Percentiles rank a stretch among this genome's conserved stretches.
Conservation (phyloP, 2,113 vertebrate species). For the Ageneiosus marmoratus region DNA sequence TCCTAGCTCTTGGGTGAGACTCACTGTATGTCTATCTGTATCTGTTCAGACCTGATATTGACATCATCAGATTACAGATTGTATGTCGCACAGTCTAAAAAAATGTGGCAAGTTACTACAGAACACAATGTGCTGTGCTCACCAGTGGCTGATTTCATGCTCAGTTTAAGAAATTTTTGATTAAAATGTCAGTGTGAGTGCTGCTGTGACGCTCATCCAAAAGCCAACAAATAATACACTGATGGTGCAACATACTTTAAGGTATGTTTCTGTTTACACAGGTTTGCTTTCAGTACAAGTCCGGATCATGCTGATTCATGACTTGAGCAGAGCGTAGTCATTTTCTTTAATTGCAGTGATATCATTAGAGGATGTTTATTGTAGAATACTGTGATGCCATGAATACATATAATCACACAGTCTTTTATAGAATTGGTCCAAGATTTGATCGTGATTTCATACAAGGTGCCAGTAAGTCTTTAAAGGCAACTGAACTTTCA, state of each 20-base stretch:
- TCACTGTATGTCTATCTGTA: background rate
- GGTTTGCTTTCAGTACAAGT: background rate
- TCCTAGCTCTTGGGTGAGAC: constrained; percentile 93
- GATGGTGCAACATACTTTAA: background rate
- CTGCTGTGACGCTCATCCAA: too few relatives aligned
- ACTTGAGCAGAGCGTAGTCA: background rate
- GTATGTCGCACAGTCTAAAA: background rate
- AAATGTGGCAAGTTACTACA: background rate
- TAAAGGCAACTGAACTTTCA: too few relatives aligned
- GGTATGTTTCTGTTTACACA: background rate
- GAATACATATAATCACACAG: background rate
- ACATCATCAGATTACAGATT: background rate
- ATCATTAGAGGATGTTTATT: background rate
- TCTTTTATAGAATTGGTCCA: too few relatives aligned
- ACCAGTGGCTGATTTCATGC: too few relatives aligned
- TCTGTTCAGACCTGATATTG: background rate
- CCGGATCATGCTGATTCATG: too few relatives aligned
- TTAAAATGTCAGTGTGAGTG: too few relatives aligned
- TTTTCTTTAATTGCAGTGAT: background rate
- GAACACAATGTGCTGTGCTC: background rate
- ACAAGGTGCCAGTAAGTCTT: too few relatives aligned
- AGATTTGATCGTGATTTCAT: too few relatives aligned
- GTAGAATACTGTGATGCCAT: background rate
- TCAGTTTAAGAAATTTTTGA: too few relatives aligned
- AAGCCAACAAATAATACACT: background rate